Percentiles rank a stretch among this genome's conserved stretches.
These are phyloP conservation scores for Dendrocopos noguchii DNA, from an alignment of 2,113 vertebrate species.

Conservation along the genomic window DNA sequence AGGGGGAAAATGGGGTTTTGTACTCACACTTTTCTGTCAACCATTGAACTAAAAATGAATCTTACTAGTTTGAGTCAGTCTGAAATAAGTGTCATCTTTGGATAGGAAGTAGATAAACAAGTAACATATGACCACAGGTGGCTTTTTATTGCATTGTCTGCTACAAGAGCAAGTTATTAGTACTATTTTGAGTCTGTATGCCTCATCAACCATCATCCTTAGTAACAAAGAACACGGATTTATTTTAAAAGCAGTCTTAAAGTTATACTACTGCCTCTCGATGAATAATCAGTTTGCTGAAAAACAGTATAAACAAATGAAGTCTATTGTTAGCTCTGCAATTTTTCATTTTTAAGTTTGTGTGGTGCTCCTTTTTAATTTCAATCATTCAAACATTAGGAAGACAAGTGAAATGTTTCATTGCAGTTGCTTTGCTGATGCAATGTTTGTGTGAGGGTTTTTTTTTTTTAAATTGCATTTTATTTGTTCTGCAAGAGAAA, in stretches of 20 bases:
- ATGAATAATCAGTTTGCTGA: background rate
- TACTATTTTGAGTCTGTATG: background rate
- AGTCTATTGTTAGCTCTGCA: background rate
- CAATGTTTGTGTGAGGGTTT: rapidly evolving
- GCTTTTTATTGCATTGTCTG: background rate
- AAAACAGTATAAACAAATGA: background rate
- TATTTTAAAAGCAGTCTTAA: background rate
- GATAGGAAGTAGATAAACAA: background rate
- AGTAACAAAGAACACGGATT: background rate
- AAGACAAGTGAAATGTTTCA: background rate
- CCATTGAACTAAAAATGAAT: background rate
- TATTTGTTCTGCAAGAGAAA: background rate
- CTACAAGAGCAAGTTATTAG: background rate
- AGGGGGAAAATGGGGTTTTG: background rate
- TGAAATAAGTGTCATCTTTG: background rate
- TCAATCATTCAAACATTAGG: background rate
- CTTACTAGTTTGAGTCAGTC: background rate
- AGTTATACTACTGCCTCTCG: background rate
- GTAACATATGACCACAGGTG: background rate
- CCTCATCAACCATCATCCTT: background rate
- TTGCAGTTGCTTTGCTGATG: background rate
- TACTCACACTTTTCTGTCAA: background rate
- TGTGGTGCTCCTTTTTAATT: background rate
- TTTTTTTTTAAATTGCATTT: background rate
- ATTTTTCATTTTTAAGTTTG: background rate